Conservation (phyloP, 2,113 vertebrate species). For the Paradoxurus hermaphroditus region DNA sequence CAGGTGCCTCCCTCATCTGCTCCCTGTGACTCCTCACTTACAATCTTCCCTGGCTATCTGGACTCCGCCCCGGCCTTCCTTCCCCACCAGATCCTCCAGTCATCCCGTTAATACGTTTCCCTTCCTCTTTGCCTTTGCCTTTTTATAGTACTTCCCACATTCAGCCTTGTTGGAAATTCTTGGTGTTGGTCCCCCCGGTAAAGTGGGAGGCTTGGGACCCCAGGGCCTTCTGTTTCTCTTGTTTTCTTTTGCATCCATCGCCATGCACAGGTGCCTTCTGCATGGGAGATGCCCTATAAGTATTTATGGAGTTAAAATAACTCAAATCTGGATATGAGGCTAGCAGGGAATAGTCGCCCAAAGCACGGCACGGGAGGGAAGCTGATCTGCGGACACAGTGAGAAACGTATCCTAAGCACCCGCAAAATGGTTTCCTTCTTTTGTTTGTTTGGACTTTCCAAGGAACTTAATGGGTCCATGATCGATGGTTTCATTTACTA, state of each 20-base stretch:
- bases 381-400: background rate
- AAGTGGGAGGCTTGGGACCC: background rate
- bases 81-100: background rate
- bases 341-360: background rate
- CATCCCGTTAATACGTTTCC: background rate
- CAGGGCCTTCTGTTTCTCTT: background rate
- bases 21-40: fast-evolving
- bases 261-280: background rate
- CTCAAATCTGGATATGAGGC: background rate
- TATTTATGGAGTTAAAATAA: background rate
- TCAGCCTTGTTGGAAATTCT: background rate
- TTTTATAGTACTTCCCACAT: background rate
- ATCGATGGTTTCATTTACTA: background rate
- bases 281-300: background rate
- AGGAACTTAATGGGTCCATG: background rate
- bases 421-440: background rate
- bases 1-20: fast-evolving
- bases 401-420: background rate
- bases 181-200: background rate
- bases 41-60: background rate
- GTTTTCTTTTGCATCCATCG: background rate
- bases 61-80: background rate
- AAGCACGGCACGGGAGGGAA: background rate
- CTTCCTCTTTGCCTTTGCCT: background rate
- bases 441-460: background rate